These are phyloP conservation scores for Carassius auratus DNA, from an alignment of 2,113 vertebrate genomes.

Conservation along the genomic window DNA sequence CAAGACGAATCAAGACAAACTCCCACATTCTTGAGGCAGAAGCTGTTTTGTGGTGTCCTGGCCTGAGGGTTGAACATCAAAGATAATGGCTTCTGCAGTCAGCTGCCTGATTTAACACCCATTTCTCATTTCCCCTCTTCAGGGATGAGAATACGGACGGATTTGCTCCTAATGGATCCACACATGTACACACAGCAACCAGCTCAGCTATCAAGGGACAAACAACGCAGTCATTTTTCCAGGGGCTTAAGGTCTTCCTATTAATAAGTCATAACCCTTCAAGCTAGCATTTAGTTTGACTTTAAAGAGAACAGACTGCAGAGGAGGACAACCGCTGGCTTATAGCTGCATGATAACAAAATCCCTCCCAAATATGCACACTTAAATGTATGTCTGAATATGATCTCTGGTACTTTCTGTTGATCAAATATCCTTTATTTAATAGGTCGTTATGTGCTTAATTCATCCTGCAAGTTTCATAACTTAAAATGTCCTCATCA, in stretches of 20 bases:
- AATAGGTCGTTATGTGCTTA: no score
- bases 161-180: slow-evolving; percentile 48
- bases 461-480: no score
- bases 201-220: slow-evolving; percentile 21
- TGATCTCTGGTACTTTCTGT: background rate
- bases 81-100: slow-evolving; percentile 48
- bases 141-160: slow-evolving; percentile 48
- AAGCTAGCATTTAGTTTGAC: slow-evolving; percentile 42
- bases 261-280: slow-evolving; percentile 46
- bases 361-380: background rate
- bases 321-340: slow-evolving; percentile 21
- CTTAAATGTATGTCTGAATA: background rate
- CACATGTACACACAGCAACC: slow-evolving; percentile 36
- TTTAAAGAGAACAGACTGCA: slow-evolving; percentile 32
- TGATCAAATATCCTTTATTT: background rate
- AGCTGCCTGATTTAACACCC: slow-evolving; percentile 44
- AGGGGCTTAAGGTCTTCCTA: slow-evolving; percentile 39
- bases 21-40: slow-evolving; percentile 31
- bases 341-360: slow-evolving; percentile 5
- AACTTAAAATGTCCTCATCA: no score
- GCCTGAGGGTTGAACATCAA: slow-evolving; percentile 34
- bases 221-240: slow-evolving; percentile 38
- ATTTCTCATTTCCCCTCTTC: slow-evolving; percentile 50
- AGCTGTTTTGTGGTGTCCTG: slow-evolving; percentile 39
- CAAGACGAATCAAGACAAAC: slow-evolving; percentile 2